Evolutionary conservation across 1,140 invertebrate genomes (phyloP).

Genomic region (Sogatella furcifera): DNA sequence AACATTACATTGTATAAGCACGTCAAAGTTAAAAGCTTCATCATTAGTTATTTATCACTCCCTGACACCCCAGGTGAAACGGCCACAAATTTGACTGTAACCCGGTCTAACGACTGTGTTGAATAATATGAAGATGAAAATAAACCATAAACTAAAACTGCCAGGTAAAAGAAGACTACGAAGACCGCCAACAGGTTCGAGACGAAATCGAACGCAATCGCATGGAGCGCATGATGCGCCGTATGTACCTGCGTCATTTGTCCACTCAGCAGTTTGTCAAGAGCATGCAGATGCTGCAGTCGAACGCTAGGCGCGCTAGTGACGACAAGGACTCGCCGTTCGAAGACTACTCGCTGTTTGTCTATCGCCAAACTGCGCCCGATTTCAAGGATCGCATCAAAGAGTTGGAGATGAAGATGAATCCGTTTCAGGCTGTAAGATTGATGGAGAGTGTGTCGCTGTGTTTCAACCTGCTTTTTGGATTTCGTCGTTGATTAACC

Average conservation of each 20-base stretch:
- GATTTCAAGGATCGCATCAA: conserved; percentile 67
- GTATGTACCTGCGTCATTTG: conserved; percentile 52
- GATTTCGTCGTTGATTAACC: too few relatives aligned
- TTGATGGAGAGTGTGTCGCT: too few relatives aligned
- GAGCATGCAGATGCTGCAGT: conserved; percentile 64
- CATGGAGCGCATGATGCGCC: conserved; percentile 47
- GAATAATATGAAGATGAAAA: too few relatives aligned
- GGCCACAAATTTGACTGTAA: too few relatives aligned
- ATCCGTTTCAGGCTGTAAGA: not conserved
- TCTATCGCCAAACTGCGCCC: conserved; percentile 59
- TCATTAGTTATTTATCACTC: too few relatives aligned
- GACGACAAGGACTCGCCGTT: conserved; percentile 41
- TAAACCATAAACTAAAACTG: too few relatives aligned
- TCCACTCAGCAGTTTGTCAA: conserved; percentile 63
- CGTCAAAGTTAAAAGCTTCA: too few relatives aligned
- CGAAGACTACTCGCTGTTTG: conserved; percentile 62
- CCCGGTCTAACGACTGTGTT: too few relatives aligned
- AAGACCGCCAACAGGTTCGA: conserved; percentile 50
- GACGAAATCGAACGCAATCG: conserved; percentile 58
- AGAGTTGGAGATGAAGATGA: conserved; percentile 60
- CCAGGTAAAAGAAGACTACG: not conserved
- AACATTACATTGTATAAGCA: too few relatives aligned
- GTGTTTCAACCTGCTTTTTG: too few relatives aligned
- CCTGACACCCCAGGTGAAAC: too few relatives aligned
- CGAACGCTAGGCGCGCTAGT: conserved; percentile 48